Base-by-base conservation (phyloP, 2,113 vertebrate species). In the Odocoileus virginianus region DNA sequence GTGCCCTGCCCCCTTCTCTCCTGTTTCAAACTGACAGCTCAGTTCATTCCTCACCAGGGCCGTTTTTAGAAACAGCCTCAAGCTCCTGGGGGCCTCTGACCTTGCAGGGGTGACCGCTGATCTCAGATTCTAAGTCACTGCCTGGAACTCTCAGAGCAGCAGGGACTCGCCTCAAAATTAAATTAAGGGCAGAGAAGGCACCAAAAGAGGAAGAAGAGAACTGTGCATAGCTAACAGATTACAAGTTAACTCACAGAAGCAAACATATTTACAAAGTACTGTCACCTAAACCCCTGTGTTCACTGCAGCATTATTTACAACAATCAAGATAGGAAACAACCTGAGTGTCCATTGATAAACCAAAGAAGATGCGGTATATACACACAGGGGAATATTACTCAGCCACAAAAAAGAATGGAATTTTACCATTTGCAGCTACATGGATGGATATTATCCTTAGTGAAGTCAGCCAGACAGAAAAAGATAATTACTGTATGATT, bases 181-280 rank as follows among this genome's bases (percentile, higher is more conserved):
- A 81, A 87, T 11, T 4, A 30, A 52, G 54, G 43, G 36, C 40
- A 33, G 19, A 36, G 82, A 58, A n/a, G 47, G 33, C 7, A 23
- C 1, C 11, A n/a, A 74, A 36, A 58, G 55, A 57, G 23, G 33
- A 40, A 50, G 79, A 30, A 55, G 61, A 8, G 7, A 57, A 11
- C 76, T n/a, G 55, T 7, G 47, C 30, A 19, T 28, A 84, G 64
- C 9, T 50, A 23, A 52, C 7, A 0, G 2, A 8, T 0, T 10
- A 40, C 19, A 45, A 30, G 90, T 64, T 40, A 0, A 40, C 9
- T n/a, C 0, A 0, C 50, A 0, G 5, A 2, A 6, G 19, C 21
- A 15, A 50, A 50, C 1, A 6, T 1, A 6, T 13, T 5, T 19
- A 43, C 57, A 0, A 2, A 2, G 4, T 3, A 17, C 33, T 8